A percentile compares a stretch with the other conserved stretches of the same genome.
These are phyloP conservation scores for Paelopatides confundens DNA, from an alignment of 53 echinoderm and acorn worm genomes.

Conservation along the genomic window DNA sequence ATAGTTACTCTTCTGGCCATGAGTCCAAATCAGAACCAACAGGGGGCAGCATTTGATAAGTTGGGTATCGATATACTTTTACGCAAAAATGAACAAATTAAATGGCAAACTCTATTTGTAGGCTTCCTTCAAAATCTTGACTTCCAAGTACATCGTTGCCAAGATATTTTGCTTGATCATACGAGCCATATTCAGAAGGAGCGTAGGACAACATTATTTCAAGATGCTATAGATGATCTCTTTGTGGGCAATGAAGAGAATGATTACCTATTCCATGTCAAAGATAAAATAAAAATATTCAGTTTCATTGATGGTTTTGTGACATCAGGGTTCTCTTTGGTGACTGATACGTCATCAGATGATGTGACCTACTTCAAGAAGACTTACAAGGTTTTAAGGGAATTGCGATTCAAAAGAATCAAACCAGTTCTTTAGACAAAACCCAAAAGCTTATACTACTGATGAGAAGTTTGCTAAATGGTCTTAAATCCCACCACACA, in stretches of 20 bases:
- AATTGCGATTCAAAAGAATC: not conserved
- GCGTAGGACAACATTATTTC: fast-evolving
- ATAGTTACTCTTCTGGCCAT: not conserved
- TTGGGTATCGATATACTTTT: not conserved
- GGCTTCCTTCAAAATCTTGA: not conserved
- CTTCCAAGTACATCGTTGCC: not conserved
- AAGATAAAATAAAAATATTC: not conserved
- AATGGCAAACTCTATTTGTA: not conserved
- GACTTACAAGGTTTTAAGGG: not conserved
- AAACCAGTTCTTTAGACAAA: not conserved
- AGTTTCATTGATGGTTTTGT: not conserved
- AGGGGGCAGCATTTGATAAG: not conserved
- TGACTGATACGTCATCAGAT: not conserved
- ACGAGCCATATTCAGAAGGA: no score
- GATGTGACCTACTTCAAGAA: not conserved
- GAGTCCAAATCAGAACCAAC: not conserved
- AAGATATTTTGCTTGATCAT: no score
- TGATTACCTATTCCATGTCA: not conserved
- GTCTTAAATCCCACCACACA: no score
- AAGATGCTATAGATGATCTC: no score
- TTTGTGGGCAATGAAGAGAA: no score
- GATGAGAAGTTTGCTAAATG: no score
- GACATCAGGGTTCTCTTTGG: not conserved
- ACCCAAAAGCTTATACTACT: no score
- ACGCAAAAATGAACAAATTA: not conserved